phyloP scores from a whole-genome alignment of 92 coral and sea anemone species.

The Zoanthus gigantus region DNA sequence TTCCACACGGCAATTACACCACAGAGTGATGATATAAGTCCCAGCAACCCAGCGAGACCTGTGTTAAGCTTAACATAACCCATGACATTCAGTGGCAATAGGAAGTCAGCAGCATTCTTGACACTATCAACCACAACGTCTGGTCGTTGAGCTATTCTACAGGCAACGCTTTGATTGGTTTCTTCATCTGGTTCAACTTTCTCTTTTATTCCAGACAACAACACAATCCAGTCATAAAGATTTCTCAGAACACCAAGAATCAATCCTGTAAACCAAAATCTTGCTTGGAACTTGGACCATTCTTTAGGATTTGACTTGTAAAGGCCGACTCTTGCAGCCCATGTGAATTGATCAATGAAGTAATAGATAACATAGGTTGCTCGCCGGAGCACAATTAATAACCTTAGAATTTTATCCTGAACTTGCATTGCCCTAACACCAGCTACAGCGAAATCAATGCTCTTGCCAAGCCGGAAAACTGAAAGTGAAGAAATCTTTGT shows the following conservation, averaged over 20 bases:
- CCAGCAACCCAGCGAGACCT: constrained; percentile 91
- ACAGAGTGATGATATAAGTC: constrained; percentile 88
- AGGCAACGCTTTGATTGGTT: constrained; percentile 49
- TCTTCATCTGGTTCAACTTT: constrained; percentile 82
- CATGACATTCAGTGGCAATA: constrained; percentile 93
- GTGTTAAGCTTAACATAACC: constrained; percentile 85
- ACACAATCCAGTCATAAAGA: constrained; percentile 80
- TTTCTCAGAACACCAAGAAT: constrained; percentile 87
- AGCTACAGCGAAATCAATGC: constrained; percentile 90
- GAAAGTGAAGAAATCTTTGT: background rate
- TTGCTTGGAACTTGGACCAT: constrained; percentile 96
- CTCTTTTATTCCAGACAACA: constrained; percentile 64
- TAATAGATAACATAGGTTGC: constrained; percentile 83
- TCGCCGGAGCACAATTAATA: constrained; percentile 87
- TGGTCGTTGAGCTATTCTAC: constrained; percentile 82
- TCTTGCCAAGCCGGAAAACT: constrained; percentile 97
- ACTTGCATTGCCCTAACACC: constrained; percentile 75
- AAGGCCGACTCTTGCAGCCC: constrained; percentile 98
- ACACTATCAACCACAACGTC: constrained; percentile 91
- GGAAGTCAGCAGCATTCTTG: constrained; percentile 93
- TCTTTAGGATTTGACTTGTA: constrained; percentile 91
- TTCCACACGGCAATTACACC: constrained; percentile 90
- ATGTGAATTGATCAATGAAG: constrained; percentile 89
- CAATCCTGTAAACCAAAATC: constrained; percentile 89
- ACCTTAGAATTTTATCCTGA: constrained; percentile 75